These are phyloP conservation scores for Eubucco bourcierii DNA, from an alignment of 2,113 vertebrate species.

Conservation along the genomic window DNA sequence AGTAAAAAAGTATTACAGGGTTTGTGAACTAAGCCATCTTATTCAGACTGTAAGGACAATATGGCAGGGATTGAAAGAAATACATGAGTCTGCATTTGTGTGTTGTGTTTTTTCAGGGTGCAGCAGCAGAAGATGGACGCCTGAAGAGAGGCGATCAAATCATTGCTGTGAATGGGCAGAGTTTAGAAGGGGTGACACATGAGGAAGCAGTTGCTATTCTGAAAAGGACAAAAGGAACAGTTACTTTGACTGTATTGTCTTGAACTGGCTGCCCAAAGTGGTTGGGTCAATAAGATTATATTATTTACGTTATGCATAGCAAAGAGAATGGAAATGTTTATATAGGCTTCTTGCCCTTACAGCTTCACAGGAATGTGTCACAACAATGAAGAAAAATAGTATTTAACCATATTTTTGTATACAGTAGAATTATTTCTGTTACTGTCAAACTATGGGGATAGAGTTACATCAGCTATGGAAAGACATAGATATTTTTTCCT, in stretches of 20 bases:
- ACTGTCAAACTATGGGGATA: neutral
- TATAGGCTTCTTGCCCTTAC: neutral
- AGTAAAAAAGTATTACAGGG: neutral
- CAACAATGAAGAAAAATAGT: neutral
- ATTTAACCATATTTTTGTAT: constrained; percentile 24
- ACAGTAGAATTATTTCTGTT: constrained; percentile 18
- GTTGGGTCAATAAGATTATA: neutral
- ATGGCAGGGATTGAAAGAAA: neutral
- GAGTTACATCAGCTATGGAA: neutral
- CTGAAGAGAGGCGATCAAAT: constrained; percentile 97
- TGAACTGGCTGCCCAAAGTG: constrained; percentile 59
- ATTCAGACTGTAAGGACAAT: neutral
- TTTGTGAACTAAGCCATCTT: neutral
- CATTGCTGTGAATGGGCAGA: constrained; percentile 94
- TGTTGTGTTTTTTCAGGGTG: constrained; percentile 82
- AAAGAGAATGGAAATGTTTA: neutral
- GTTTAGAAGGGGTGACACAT: constrained; percentile 92
- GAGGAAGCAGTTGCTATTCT: constrained; percentile 95
- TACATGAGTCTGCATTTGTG: neutral
- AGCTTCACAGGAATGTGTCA: neutral
- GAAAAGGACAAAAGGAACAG: constrained; percentile 93
- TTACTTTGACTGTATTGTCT: constrained; percentile 91
- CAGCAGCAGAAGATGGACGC: constrained; percentile 92
- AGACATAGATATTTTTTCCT: neutral
- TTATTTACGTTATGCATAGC: neutral